Evolutionary conservation across 2,888 invertebrate species (phyloP).

Genomic region (Amphipyra berbera): DNA sequence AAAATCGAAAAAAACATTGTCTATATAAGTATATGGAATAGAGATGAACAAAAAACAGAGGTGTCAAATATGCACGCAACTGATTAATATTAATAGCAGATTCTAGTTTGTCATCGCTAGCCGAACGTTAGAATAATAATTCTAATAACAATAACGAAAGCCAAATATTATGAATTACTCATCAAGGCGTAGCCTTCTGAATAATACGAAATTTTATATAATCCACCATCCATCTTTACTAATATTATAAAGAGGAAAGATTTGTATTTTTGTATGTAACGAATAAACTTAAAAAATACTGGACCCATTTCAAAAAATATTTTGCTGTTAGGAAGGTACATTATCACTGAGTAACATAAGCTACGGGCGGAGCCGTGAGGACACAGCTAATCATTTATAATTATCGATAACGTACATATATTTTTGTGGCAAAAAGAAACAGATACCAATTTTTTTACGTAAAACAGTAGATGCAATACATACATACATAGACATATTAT

Average conservation of each 20-base stretch:
- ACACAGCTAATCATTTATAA: no score
- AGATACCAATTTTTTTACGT: no score
- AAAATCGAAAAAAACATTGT: background rate
- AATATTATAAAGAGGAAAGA: no score
- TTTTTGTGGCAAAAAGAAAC: background rate
- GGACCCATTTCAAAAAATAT: no score
- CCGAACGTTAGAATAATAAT: slow-evolving; percentile 16
- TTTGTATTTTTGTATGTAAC: no score
- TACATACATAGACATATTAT: no score
- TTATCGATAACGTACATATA: slow-evolving; percentile 1
- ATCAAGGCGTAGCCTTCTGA: background rate
- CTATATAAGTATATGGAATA: slow-evolving; percentile 1
- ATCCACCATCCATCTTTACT: background rate
- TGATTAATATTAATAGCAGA: slow-evolving; percentile 34
- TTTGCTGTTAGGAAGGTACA: no score
- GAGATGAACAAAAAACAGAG: slow-evolving; percentile 15
- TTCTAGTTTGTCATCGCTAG: slow-evolving; percentile 22
- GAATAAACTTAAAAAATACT: no score
- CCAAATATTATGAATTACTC: slow-evolving; percentile 3
- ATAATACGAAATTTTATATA: slow-evolving; percentile 4
- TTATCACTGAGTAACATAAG: no score
- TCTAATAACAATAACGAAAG: background rate
- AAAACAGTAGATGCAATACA: no score
- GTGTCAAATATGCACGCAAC: slow-evolving; percentile 16
- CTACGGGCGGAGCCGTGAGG: no score